A percentile compares a stretch with the other conserved stretches of the same genome.
Evolutionary conservation across 1,140 invertebrate species (phyloP).

Genomic region (Doryteuthis pealeii): DNA sequence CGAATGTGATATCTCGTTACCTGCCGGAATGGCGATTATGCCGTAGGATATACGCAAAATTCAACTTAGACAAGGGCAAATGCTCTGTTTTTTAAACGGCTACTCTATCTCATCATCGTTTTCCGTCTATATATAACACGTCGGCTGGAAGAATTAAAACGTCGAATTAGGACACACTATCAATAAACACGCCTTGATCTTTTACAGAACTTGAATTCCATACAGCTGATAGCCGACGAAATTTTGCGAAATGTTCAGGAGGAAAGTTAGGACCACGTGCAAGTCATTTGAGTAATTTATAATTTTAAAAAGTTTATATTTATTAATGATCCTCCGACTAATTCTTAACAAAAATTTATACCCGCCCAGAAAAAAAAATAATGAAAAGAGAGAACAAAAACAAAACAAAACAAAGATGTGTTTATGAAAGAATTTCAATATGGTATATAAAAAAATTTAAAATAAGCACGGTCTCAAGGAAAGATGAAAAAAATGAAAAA

Average conservation of each 20-base stretch:
- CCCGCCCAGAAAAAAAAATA: no score
- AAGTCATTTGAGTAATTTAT: no score
- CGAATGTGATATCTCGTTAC: slow-evolving; percentile 43
- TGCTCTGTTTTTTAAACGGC: slow-evolving; percentile 44
- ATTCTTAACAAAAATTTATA: no score
- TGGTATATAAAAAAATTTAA: no score
- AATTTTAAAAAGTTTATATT: no score
- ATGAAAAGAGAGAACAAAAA: no score
- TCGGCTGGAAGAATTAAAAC: slow-evolving; percentile 29
- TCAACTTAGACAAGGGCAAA: slow-evolving; percentile 52
- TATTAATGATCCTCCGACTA: no score
- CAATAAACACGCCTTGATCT: slow-evolving; percentile 27
- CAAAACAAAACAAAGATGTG: no score
- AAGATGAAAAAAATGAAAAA: no score
- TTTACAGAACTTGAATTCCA: not conserved
- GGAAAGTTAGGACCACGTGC: not conserved
- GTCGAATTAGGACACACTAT: slow-evolving; percentile 31
- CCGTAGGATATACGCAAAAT: slow-evolving; percentile 52
- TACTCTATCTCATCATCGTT: slow-evolving; percentile 44
- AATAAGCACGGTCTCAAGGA: no score
- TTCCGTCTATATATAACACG: slow-evolving; percentile 32
- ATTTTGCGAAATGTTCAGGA: not conserved
- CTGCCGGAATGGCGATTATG: slow-evolving; percentile 46
- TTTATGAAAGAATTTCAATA: no score
- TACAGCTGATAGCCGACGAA: slow-evolving; percentile 15